These are phyloP conservation scores for Neotragus pygmaeus DNA, from an alignment of 2,113 vertebrate species.

Conservation along the genomic window DNA sequence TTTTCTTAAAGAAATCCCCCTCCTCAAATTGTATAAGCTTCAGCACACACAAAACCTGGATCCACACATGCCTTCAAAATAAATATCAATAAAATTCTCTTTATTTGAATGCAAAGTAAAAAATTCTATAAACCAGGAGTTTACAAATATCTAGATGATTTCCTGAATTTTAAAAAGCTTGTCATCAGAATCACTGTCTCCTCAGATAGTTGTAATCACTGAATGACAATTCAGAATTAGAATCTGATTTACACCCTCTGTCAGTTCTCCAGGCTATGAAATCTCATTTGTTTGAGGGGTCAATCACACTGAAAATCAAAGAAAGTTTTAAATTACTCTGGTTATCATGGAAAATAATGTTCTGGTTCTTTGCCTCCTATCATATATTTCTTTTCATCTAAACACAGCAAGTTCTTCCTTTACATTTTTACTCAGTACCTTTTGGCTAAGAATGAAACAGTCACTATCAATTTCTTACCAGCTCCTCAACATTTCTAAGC, in stretches of 20 bases:
- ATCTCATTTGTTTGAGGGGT: constrained; percentile 26
- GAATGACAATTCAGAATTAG: neutral
- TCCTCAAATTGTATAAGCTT: neutral
- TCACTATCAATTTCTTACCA: constrained; percentile 56
- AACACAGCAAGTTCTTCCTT: constrained; percentile 44
- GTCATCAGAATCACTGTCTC: neutral
- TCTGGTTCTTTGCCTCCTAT: constrained; percentile 29
- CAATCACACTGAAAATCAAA: constrained; percentile 36
- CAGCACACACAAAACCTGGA: neutral
- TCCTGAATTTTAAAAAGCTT: neutral
- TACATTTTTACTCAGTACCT: constrained; percentile 58
- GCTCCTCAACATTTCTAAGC: constrained; percentile 54
- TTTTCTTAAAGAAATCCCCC: neutral
- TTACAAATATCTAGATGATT: constrained; percentile 8
- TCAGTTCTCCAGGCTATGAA: neutral
- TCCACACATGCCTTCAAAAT: neutral
- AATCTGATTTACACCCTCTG: constrained; percentile 1
- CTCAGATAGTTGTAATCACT: neutral
- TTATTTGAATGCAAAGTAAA: constrained; percentile 6
- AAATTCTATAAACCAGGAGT: neutral
- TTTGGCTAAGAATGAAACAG: constrained; percentile 53
- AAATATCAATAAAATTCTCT: neutral
- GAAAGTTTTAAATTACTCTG: constrained; percentile 48
- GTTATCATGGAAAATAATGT: constrained; percentile 44
- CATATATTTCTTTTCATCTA: constrained; percentile 19